Percentiles rank a stretch among this genome's conserved stretches.
Conservation (phyloP, 2,113 vertebrate genomes). For the Symphodus melops region DNA sequence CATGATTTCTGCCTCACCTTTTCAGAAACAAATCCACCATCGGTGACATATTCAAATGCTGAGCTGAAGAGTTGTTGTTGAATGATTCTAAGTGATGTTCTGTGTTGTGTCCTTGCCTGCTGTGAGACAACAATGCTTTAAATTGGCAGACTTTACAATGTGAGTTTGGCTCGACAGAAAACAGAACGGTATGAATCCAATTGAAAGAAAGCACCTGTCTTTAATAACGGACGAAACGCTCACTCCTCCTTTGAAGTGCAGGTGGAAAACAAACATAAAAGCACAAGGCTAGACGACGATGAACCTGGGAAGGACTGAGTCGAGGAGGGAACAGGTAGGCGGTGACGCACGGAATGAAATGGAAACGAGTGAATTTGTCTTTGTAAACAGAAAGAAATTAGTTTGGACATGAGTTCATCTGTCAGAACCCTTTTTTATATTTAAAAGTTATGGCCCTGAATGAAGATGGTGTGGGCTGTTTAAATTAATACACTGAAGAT, state of each 20-base stretch:
- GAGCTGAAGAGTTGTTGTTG: neutral
- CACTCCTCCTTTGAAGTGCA: neutral
- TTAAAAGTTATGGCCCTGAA: no score
- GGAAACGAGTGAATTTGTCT: neutral
- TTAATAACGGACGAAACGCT: neutral
- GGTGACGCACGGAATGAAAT: neutral
- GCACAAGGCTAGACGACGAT: neutral
- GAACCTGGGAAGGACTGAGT: neutral
- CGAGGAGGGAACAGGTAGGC: neutral
- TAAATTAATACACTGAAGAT: no score
- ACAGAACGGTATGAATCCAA: neutral
- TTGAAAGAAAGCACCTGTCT: conserved; percentile 4
- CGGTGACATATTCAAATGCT: neutral
- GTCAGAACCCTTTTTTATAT: no score
- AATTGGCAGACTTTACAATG: neutral
- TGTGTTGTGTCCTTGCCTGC: neutral
- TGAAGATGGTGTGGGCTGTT: no score
- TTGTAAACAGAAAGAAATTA: neutral
- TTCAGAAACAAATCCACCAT: neutral
- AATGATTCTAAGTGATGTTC: neutral
- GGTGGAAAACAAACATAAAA: conserved; percentile 4
- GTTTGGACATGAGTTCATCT: no score
- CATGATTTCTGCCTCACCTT: neutral
- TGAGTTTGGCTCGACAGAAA: neutral
- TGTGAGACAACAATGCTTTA: neutral